Evolutionary conservation across 2,797 vertebrate species (phyloP), one percentile per base, ranked within the genome.

Genomic region (Channa striata): DNA sequence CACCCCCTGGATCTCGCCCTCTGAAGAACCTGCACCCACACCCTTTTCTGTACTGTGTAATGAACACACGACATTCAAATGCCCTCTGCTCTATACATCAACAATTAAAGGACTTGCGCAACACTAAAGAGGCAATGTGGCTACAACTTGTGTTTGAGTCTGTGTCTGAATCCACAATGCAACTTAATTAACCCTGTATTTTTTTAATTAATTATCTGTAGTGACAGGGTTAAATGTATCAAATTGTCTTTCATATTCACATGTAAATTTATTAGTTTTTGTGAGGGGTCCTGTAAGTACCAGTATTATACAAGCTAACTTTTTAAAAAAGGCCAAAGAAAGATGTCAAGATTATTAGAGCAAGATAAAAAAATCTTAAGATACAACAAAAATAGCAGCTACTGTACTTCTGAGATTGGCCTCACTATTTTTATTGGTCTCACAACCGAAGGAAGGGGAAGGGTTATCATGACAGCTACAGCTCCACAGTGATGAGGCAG

Each of bases 31-130:
- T 33, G 76, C 80, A 50, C 87, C 87, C 81, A 86, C 77, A 44
- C 58, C 76, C 79, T 17, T 6, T 68, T 81, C 56, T 64, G 65
- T 39, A 53, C 65, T 46, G 20, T 47, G 58, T 78, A 87, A 85
- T 87, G 72, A 89, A 68, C 69, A 50, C 52, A 72, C 82, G 81
- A 92, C 87, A 81, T 89, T 88, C 75, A 84, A 67, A 84, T 66
- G 87, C 78, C 91, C 90, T 91, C 77, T 76, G 75, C 53, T 17
- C 2, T 65, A 77, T 51, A 40, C 17, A 43, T 69, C 56, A 50
- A 49, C 62, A 69, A 50, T 82, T 42, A 58, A 57, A 34, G 20
- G 44, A 54, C n/a, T 10, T 40, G 65, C 36, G 4, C 44, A 42
- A 68, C 44, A 49, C 30, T 16, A 42, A 39, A 8, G 21, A 47